Base-by-base conservation (phyloP, 1,140 invertebrate genomes). In the Halesus radiatus region DNA sequence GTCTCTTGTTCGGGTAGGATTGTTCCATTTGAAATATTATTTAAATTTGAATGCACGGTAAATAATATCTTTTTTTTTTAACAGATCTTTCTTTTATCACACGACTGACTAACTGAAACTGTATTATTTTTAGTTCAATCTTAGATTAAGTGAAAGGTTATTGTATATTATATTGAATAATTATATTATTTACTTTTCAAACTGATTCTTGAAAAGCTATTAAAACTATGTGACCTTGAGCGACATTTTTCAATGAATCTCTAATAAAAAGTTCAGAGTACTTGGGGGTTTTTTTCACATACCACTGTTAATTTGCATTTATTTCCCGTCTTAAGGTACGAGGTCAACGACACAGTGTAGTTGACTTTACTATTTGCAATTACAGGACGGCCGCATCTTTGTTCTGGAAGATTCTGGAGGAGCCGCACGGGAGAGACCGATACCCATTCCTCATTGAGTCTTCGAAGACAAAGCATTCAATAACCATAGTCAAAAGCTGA, bases 71-170 rank as follows among this genome's bases (percentile, higher is more conserved):
- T 58, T 58, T 18, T n/a, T 53, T 58, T 18, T 3, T 58, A 20
- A 58, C 54, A 58, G 18, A 58, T 20, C 54, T 58, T 58, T 20
- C 54, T 58, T 58, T 20, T 58, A 58, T 18, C 54, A 58, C 22
- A 58, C 7, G 54, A 58, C 54, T 58, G 54, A 58, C 54, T 58
- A 20, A 37, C 15, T 58, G 54, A 58, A 58, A 58, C 18, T 58
- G 54, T 58, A 58, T 58, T 58, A 58, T 58, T 58, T 58, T 58
- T 58, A 58, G n/a, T 58, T 58, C 22, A 58, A 58, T 58, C 22
- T 58, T 20, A 58, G 54, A n/a, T 18, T 58, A 37, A 37, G 32
- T 37, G 32, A 37, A 37, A 37, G 32, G 32, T 37, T 37, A 37
- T 37, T 37, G 32, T 37, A 37, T 37, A 37, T 37, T 37, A 8